Conservation (phyloP, 2,888 invertebrate species). For the Melanotus villosus region DNA sequence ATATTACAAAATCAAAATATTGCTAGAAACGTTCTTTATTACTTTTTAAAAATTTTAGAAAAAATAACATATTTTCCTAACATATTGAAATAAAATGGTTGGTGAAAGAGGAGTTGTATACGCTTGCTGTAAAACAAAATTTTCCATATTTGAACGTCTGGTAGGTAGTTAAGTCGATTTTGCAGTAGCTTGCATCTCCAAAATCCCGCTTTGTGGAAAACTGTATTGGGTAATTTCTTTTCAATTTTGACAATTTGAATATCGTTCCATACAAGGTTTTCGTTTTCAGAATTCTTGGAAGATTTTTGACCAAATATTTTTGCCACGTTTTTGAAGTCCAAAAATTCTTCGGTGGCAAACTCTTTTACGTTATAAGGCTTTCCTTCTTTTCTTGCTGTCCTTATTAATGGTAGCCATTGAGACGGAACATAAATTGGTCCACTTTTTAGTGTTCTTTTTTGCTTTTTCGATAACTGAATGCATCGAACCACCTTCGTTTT, state of each 20-base stretch:
- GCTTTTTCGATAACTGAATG: background rate
- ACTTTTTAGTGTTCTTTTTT: slow-evolving; percentile 1
- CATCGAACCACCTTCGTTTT: background rate
- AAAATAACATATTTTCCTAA: background rate
- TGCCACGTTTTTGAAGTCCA: slow-evolving; percentile 8
- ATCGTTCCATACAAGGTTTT: slow-evolving; percentile 29
- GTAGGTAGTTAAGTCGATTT: background rate
- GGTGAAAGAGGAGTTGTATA: background rate
- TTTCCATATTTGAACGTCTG: background rate
- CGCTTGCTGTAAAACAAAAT: background rate
- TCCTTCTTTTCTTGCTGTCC: slow-evolving; percentile 26
- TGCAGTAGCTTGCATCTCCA: slow-evolving; percentile 2
- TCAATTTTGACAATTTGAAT: slow-evolving; percentile 29
- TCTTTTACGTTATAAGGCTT: background rate
- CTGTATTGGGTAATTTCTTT: slow-evolving; percentile 27
- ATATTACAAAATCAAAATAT: too few relatives aligned
- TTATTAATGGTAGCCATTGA: slow-evolving; percentile 25
- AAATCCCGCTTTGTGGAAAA: slow-evolving; percentile 40
- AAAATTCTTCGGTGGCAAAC: slow-evolving; percentile 18
- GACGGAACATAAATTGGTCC: slow-evolving; percentile 23
- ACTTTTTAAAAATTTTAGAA: background rate
- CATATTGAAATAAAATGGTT: too few relatives aligned
- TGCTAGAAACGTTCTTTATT: background rate
- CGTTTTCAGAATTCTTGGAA: slow-evolving; percentile 21
- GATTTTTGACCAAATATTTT: slow-evolving; percentile 17